Evolutionary conservation across 37 sponge, comb jelly and placozoan species (phyloP).

Genomic region (Spongilla lacustris): DNA sequence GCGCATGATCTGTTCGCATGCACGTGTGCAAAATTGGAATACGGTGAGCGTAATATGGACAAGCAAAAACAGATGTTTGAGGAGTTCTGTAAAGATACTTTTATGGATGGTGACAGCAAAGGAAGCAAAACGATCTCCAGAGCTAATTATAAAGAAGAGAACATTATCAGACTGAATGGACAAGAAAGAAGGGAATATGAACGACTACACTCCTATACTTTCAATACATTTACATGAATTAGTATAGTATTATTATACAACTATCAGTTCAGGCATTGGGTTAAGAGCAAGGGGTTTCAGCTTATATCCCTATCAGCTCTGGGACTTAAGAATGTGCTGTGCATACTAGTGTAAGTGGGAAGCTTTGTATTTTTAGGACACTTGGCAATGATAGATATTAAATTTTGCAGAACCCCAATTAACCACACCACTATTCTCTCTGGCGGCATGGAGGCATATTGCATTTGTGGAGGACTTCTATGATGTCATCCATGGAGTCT

Average conservation of each 20-base stretch:
- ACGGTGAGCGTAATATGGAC: too few relatives aligned
- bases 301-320: constrained; percentile 1
- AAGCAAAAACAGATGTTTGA: too few relatives aligned
- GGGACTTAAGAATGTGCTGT: constrained; percentile 28
- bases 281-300: constrained; percentile 5
- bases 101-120: too few relatives aligned
- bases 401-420: too few relatives aligned
- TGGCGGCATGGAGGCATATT: constrained; percentile 17
- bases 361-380: neutral
- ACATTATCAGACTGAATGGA: neutral
- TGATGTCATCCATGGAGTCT: constrained; percentile 3
- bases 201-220: neutral
- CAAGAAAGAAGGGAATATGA: neutral
- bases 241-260: too few relatives aligned
- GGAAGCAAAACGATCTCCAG: too few relatives aligned
- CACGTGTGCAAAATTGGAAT: too few relatives aligned
- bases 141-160: neutral
- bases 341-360: constrained; percentile 11
- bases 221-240: too few relatives aligned
- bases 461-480: constrained; percentile 29
- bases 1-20: too few relatives aligned
- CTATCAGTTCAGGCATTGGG: constrained; percentile 43
- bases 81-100: too few relatives aligned
- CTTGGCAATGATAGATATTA: too few relatives aligned
- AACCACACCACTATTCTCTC: too few relatives aligned